Evolutionary conservation across 2,888 invertebrate species (phyloP).

Genomic region (Gastracanthus pulcherrimus): DNA sequence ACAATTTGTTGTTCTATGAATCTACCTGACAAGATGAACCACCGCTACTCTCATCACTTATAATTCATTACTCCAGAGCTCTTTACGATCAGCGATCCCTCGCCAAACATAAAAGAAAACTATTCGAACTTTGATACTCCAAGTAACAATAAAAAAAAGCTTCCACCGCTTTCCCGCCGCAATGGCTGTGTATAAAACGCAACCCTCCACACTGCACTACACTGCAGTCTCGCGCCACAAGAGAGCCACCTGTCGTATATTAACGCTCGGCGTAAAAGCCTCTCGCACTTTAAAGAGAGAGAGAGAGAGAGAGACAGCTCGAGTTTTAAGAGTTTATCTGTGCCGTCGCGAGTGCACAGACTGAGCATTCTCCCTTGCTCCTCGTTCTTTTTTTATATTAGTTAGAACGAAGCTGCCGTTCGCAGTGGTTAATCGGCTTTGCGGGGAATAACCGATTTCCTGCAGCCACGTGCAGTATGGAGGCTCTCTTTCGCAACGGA

Average conservation of each 20-base stretch:
- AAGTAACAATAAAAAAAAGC: neutral
- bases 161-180: neutral
- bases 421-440: slow-evolving; percentile 35
- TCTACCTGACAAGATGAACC: too few species aligned
- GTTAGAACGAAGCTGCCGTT: neutral
- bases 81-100: too few species aligned
- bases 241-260: too few species aligned
- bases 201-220: neutral
- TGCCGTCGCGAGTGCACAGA: neutral
- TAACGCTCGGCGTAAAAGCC: too few species aligned
- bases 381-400: neutral
- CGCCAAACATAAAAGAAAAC: too few species aligned
- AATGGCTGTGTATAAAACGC: neutral
- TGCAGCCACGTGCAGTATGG: neutral
- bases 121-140: neutral
- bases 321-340: slow-evolving; percentile 26
- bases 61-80: too few species aligned
- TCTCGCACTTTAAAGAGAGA: too few species aligned
- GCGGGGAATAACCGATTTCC: slow-evolving; percentile 49
- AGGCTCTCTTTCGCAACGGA: slow-evolving; percentile 11
- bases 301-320: too few species aligned
- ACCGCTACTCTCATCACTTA: too few species aligned
- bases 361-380: neutral
- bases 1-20: too few species aligned
- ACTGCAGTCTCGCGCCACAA: too few species aligned